Evolutionary conservation across 2,888 invertebrate genomes (phyloP).

Genomic region (Lacanobia wlatinum): DNA sequence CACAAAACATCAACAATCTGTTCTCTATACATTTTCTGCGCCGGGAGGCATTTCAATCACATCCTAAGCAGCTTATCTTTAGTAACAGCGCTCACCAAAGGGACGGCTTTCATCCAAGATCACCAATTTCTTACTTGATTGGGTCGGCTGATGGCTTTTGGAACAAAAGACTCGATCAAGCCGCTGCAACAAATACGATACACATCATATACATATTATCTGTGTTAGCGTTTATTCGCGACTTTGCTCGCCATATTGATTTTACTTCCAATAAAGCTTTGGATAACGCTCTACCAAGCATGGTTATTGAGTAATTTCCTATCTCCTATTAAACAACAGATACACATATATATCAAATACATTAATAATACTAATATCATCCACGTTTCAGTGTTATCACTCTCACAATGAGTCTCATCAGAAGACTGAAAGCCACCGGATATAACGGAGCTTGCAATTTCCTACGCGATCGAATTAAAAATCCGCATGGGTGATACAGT

Average conservation of each 20-base stretch:
- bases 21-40: slow-evolving; percentile 76
- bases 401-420: too few relatives aligned
- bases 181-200: slow-evolving; percentile 69
- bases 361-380: too few relatives aligned
- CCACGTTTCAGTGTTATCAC: too few relatives aligned
- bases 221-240: slow-evolving; percentile 15
- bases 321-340: neutral
- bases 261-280: slow-evolving; percentile 14
- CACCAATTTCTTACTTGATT: slow-evolving; percentile 90
- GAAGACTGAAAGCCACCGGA: too few relatives aligned
- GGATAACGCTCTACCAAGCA: slow-evolving; percentile 15
- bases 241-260: slow-evolving; percentile 3
- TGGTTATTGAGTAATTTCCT: slow-evolving; percentile 32
- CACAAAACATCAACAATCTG: slow-evolving; percentile 68
- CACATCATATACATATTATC: slow-evolving; percentile 24
- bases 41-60: slow-evolving; percentile 80
- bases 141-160: slow-evolving; percentile 86
- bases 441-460: too few relatives aligned
- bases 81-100: slow-evolving; percentile 78
- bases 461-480: neutral
- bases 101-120: slow-evolving; percentile 77
- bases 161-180: slow-evolving; percentile 82
- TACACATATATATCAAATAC: neutral
- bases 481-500: too few relatives aligned
- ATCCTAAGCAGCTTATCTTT: slow-evolving; percentile 83